Evolutionary conservation across 2,113 vertebrate genomes (phyloP).

Genomic region (Naja naja): DNA sequence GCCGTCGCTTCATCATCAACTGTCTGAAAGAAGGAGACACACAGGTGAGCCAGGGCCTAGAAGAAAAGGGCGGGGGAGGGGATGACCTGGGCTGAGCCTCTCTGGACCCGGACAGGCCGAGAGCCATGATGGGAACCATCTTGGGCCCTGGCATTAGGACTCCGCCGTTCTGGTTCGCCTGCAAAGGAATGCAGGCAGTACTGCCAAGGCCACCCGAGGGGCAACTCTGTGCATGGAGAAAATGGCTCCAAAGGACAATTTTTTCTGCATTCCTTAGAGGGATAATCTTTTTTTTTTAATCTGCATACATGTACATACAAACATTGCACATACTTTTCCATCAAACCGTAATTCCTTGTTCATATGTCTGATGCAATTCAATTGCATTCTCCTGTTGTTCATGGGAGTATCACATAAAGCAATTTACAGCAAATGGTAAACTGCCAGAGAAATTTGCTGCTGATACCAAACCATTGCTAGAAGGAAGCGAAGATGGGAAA

Average conservation of each 20-base stretch:
- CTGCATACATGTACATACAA: background rate
- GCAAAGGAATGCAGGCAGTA: background rate
- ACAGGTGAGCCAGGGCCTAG: background rate
- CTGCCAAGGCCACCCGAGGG: background rate
- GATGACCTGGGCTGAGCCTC: background rate
- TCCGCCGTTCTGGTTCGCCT: background rate
- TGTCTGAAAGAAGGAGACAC: conserved; percentile 72
- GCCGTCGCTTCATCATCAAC: conserved; percentile 96
- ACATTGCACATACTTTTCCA: background rate
- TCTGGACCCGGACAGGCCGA: background rate
- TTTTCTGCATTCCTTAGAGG: background rate
- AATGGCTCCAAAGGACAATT: accelerated
- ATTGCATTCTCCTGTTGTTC: background rate
- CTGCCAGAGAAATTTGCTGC: accelerated
- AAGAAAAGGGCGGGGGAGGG: accelerated
- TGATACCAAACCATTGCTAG: background rate
- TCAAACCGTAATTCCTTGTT: background rate
- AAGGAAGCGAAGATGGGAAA: accelerated
- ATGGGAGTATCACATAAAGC: background rate
- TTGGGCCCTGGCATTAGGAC: background rate
- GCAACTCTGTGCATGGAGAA: background rate
- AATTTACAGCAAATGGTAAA: accelerated
- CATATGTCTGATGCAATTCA: background rate
- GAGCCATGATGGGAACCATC: background rate
- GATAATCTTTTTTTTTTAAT: no score